Evolutionary conservation across 2,113 vertebrate species (phyloP), one percentile per base, ranked within the genome.

Genomic region (Apteryx owenii): DNA sequence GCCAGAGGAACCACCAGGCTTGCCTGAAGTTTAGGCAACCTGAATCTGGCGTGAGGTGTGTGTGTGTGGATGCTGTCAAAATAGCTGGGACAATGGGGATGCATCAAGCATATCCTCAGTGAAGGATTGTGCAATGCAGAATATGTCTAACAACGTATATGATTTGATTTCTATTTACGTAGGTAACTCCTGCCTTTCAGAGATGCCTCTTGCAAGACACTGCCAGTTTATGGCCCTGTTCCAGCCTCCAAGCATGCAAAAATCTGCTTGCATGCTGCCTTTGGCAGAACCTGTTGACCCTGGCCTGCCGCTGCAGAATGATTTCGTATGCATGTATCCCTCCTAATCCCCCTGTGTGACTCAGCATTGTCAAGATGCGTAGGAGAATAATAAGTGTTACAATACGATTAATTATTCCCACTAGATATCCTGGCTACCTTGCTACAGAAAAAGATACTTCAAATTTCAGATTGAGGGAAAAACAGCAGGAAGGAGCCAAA

Each of bases 401-500:
- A 76, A 54, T n/a, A 19, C 7, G 25, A n/a, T 66, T 58, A 85
- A 44, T 69, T 42, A 48, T 5, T 7, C 5, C 10, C 44, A 5
- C 21, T 5, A 6, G 25, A 23, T 61, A 72, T 7, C 20, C 46
- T 0, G 1, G 8, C 38, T 48, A 25, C 26, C 61, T 15, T 16
- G n/a, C 29, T 68, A 18, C 28, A 22, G 33, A 1, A 71, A 58
- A 48, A 65, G 68, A 8, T 23, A 42, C 22, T 12, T 23, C 17
- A 31, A 75, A 8, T 0, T 0, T 31, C n/a, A 5, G 1, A 0
- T 11, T 26, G 0, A 0, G 33, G 64, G 25, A 10, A 61, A 68
- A 90, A 31, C 5, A 1, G 4, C 0, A 2, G 51, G 38, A 51
- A 64, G 36, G 17, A 26, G n/a, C 26, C 44, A 38, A 42, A 53